Conservation (phyloP, 2,797 vertebrate species). For the Molossus molossus region DNA sequence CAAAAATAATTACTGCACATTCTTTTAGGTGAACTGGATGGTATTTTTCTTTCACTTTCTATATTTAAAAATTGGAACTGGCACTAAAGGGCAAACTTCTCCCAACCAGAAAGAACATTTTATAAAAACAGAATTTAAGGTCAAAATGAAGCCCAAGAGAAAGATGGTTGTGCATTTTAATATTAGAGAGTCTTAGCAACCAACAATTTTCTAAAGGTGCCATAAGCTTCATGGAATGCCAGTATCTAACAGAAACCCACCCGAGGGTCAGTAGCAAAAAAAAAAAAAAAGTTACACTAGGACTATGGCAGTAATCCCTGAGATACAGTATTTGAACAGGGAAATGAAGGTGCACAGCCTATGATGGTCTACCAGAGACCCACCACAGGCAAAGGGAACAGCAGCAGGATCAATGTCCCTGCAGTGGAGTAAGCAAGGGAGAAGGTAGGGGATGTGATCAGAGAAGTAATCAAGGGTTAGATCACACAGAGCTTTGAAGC, state of each 20-base stretch:
- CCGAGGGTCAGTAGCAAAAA: not conserved
- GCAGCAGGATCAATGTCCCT: not conserved
- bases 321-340: not conserved
- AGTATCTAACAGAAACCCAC: not conserved
- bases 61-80: conserved; percentile 69
- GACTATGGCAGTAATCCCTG: not conserved
- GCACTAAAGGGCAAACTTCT: not conserved
- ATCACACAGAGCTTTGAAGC: not conserved
- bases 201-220: not conserved
- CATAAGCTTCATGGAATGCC: not conserved
- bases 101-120: conserved; percentile 56
- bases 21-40: conserved; percentile 13
- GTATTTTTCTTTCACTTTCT: conserved; percentile 66
- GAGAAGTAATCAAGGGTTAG: not conserved
- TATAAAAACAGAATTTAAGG: conserved; percentile 47
- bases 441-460: not conserved
- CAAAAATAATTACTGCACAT: not conserved
- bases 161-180: not conserved
- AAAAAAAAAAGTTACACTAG: not conserved
- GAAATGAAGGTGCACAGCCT: not conserved
- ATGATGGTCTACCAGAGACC: not conserved
- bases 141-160: conserved; percentile 36
- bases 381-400: not conserved
- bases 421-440: not conserved
- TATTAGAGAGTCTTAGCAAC: not conserved